Evolutionary conservation across 2,113 vertebrate genomes (phyloP).

Genomic region (Scopus umbretta): DNA sequence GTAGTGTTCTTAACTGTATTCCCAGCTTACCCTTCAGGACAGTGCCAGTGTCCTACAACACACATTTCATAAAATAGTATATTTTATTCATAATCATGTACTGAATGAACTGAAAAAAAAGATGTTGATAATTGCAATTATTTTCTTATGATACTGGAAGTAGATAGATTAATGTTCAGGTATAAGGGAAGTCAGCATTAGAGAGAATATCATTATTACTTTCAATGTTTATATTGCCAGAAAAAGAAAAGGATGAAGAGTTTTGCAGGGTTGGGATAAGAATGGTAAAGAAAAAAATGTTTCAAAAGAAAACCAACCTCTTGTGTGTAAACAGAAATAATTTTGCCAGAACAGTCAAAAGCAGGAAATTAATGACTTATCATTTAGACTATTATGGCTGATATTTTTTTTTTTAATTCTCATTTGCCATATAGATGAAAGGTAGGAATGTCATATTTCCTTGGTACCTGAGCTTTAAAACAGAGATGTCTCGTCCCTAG

Average conservation of each 20-base stretch:
- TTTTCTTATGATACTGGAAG: background rate
- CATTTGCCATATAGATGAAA: background rate
- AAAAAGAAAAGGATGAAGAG: background rate
- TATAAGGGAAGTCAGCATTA: background rate
- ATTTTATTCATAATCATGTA: background rate
- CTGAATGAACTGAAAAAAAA: background rate
- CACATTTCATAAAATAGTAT: background rate
- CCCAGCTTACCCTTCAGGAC: background rate
- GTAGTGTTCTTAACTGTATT: background rate
- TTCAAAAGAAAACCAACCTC: background rate
- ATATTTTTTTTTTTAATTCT: background rate
- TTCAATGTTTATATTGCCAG: background rate
- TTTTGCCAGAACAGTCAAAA: background rate
- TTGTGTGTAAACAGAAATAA: background rate
- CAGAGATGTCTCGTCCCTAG: background rate
- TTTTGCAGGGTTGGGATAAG: background rate
- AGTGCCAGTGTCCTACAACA: background rate
- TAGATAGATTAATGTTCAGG: background rate
- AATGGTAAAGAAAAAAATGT: background rate
- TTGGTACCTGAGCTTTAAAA: background rate
- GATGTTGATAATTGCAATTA: background rate
- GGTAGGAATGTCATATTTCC: background rate
- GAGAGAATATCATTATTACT: background rate
- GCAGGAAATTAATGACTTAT: background rate
- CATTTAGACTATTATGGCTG: background rate